Evolutionary conservation across 1,140 invertebrate species (phyloP), one percentile per base, ranked within the genome.

Genomic region (Bilobella aurantiaca): DNA sequence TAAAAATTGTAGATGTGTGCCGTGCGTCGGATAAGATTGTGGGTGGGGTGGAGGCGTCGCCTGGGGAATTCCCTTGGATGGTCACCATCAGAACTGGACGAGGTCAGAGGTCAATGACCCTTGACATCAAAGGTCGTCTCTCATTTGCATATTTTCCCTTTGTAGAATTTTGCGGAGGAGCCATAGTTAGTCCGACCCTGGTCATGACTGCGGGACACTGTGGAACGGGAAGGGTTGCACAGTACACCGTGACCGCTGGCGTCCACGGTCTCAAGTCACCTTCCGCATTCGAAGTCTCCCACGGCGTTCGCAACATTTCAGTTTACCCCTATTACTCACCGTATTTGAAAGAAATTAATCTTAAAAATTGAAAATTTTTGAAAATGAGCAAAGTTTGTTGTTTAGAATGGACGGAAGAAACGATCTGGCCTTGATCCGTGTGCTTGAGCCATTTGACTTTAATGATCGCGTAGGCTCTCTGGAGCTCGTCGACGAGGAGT

Each of bases 141-240:
- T 53, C 5, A 53, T 14, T 23, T 53, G 21, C 5, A 5, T 53
- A 53, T 5, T 53, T 53, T 23, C 23, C 5, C 14, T 5, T 53
- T 58, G 12, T 8, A 29, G 57, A 58, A 21, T 77, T 82, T 58
- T 83, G 82, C 65, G 81, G 81, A 60, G 82, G 81, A 27, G 77
- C 78, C 16, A 72, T 83, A 2, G 79, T 83, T 37, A 73, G 75
- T 57, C 68, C 69, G 37, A 70, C 76, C 29, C 81, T 78, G 76
- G 76, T 83, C 1, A 67, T 81, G 1, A 81, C 82, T 2, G 82
- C 82, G 18, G 81, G 79, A n/a, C 82, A 82, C 74, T 83, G 82
- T 66, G 69, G 63, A 27, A 67, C 69, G 21, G 25, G 30, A 14
- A 5, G 3, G 12, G 8, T 29, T 16, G 3, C 21, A 3, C 8